Percentiles rank a stretch among this genome's conserved stretches.
phyloP scores from a whole-genome alignment of 2,797 vertebrate species.

The Artibeus jamaicensis region DNA sequence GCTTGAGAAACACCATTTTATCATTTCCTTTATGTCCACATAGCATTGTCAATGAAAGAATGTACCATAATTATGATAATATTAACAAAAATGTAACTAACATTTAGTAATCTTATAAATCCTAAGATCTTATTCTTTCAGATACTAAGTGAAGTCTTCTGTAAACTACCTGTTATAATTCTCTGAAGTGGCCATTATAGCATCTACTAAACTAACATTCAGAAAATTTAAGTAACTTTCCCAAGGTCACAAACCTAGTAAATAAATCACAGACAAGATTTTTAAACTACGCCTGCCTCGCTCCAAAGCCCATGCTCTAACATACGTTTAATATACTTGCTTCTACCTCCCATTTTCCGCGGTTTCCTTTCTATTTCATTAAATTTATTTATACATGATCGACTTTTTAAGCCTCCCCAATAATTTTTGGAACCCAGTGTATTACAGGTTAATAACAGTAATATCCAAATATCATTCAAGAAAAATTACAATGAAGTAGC shows the following conservation, averaged over 20 bases:
- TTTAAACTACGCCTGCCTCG: background rate
- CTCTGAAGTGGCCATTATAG: background rate
- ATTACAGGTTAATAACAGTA: background rate
- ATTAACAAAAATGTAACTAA: background rate
- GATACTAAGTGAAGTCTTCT: background rate
- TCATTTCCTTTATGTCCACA: background rate
- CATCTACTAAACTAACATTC: background rate
- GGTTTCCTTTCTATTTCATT: conserved; percentile 48
- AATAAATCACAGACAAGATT: background rate
- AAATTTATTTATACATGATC: conserved; percentile 36
- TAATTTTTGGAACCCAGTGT: background rate
- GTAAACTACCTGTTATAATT: background rate
- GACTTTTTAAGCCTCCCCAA: conserved; percentile 11
- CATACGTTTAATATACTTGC: conserved; percentile 13
- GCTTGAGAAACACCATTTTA: background rate
- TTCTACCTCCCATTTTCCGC: conserved; percentile 34
- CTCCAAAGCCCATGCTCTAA: background rate
- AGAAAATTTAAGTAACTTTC: background rate
- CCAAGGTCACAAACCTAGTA: background rate
- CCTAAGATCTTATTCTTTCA: background rate
- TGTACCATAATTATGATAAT: background rate
- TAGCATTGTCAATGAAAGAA: background rate
- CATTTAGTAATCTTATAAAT: background rate
- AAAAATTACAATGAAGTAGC: background rate
- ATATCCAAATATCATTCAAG: background rate